Conservation (phyloP, 2,797 vertebrate genomes). For the Ctenosaura bakeri region DNA sequence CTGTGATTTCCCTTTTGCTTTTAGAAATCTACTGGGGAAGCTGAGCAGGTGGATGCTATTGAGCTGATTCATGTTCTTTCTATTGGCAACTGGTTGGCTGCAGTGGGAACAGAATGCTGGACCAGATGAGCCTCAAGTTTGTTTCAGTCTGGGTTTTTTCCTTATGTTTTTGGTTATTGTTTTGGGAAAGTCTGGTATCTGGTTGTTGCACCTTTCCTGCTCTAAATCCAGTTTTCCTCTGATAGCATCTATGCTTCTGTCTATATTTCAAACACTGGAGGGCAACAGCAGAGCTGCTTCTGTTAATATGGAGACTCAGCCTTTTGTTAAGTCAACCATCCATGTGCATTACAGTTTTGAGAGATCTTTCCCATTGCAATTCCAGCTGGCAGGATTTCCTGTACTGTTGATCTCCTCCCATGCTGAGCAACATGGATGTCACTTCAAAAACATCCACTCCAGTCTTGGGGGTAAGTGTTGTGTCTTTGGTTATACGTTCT, state of each 20-base stretch:
- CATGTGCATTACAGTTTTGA: slow-evolving; percentile 54
- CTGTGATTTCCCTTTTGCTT: too few relatives aligned
- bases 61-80: too few relatives aligned
- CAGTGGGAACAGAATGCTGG: too few relatives aligned
- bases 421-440: slow-evolving; percentile 42
- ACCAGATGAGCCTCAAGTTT: too few relatives aligned
- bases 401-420: slow-evolving; percentile 54
- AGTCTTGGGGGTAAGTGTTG: slow-evolving; percentile 65
- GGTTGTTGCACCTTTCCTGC: too few relatives aligned
- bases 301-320: slow-evolving; percentile 34
- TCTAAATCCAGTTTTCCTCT: slow-evolving; percentile 3
- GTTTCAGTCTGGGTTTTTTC: too few relatives aligned
- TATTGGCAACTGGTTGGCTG: too few relatives aligned
- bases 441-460: slow-evolving; percentile 59
- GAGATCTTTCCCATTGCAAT: slow-evolving; percentile 57
- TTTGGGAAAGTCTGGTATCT: too few relatives aligned
- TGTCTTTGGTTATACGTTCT: slow-evolving; percentile 69
- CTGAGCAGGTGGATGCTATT: too few relatives aligned
- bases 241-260: slow-evolving; percentile 51
- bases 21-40: too few relatives aligned
- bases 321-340: slow-evolving; percentile 69
- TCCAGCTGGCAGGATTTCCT: slow-evolving; percentile 53
- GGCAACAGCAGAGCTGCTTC: not conserved
- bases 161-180: too few relatives aligned
- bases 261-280: slow-evolving; percentile 44